Evolutionary conservation across 1,140 invertebrate species (phyloP).

Genomic region (Alviniconcha marisindica): DNA sequence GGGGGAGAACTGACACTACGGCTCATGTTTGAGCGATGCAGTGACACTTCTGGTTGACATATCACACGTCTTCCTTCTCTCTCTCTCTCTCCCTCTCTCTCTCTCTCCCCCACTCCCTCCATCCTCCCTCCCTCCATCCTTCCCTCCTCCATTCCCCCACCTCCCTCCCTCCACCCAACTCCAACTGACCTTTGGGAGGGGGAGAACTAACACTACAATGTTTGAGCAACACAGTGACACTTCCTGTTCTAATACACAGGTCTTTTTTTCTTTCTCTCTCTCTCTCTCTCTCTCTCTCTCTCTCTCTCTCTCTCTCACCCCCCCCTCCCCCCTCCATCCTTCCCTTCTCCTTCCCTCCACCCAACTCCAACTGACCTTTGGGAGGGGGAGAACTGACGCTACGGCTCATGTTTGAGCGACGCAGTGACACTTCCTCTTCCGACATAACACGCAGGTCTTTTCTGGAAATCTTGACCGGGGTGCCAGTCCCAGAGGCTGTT

Average conservation of each 20-base stretch:
- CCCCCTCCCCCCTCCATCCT: neutral
- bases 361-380: slow-evolving; percentile 48
- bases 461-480: slow-evolving; percentile 73
- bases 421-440: slow-evolving; percentile 70
- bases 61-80: slow-evolving; percentile 73
- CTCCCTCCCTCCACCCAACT: neutral
- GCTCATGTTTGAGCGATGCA: slow-evolving; percentile 68
- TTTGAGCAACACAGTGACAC: too few species aligned
- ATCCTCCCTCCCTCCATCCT: neutral
- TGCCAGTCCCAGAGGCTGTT: slow-evolving; percentile 46
- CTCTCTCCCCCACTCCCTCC: neutral
- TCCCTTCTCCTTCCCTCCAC: too few species aligned
- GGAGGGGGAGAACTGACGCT: slow-evolving; percentile 50
- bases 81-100: neutral
- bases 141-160: neutral
- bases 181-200: neutral
- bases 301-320: neutral
- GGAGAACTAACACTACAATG: too few species aligned
- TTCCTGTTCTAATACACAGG: too few species aligned
- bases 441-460: slow-evolving; percentile 73
- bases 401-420: slow-evolving; percentile 67
- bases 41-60: slow-evolving; percentile 71
- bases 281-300: neutral
- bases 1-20: slow-evolving; percentile 49
- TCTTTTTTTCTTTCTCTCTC: slow-evolving; percentile 44